These are phyloP conservation scores for Cyrtodaria siliqua DNA, from an alignment of 2,888 invertebrate species.

Conservation along the genomic window DNA sequence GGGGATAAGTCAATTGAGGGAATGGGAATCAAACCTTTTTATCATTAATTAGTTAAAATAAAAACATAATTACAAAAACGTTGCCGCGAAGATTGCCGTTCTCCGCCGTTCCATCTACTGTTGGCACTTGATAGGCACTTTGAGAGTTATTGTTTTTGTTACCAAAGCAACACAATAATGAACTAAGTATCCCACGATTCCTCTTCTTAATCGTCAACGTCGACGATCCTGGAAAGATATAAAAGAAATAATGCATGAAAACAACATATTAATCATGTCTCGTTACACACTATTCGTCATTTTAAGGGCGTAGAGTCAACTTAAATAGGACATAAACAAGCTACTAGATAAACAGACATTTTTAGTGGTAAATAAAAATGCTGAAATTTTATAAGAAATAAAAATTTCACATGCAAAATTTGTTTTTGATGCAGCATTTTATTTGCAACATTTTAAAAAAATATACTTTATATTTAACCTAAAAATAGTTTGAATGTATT, in stretches of 20 bases:
- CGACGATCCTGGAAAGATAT: conserved; percentile 75
- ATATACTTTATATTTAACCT: too few relatives aligned
- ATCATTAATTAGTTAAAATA: conserved; percentile 13
- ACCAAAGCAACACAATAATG: conserved; percentile 86
- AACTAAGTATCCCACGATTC: conserved; percentile 92
- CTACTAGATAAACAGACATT: too few relatives aligned
- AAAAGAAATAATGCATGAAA: conserved; percentile 9
- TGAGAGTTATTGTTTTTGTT: conserved; percentile 79
- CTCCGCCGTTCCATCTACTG: conserved; percentile 72
- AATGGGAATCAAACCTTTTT: neutral
- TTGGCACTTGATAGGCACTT: conserved; percentile 74
- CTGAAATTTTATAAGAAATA: too few relatives aligned
- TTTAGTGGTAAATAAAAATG: too few relatives aligned
- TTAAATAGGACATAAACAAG: too few relatives aligned
- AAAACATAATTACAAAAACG: conserved; percentile 43
- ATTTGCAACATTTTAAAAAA: too few relatives aligned
- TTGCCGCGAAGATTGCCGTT: conserved; percentile 80
- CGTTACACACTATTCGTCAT: too few relatives aligned
- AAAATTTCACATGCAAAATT: too few relatives aligned
- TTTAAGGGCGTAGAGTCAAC: too few relatives aligned
- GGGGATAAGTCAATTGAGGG: neutral
- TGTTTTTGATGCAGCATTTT: too few relatives aligned
- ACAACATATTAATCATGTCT: too few relatives aligned
- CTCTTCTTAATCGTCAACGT: conserved; percentile 87
- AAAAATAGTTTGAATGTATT: too few relatives aligned